Evolutionary conservation across 2,888 invertebrate genomes (phyloP), one percentile per base, ranked within the genome.

Genomic region (Lasius platythorax): DNA sequence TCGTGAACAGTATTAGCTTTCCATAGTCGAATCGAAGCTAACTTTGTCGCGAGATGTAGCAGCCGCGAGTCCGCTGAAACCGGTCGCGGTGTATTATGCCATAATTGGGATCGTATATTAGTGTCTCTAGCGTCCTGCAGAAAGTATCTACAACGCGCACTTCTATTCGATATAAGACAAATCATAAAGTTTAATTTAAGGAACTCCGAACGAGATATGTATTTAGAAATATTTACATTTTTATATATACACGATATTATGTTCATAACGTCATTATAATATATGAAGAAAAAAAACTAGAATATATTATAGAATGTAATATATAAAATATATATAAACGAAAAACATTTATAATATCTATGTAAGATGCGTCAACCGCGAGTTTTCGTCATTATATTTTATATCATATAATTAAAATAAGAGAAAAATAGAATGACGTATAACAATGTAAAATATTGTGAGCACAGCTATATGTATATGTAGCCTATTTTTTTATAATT

Each of bases 41-140:
- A 75, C 64, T 40, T n/a, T 43, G 43, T 46, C 46, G 63, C 33
- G 63, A 81, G 50, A 53, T 50, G 63, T 30, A 64, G 50, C 74
- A 37, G 63, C 50, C 72, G 11, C 28, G 33, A 40, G 50, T 46
- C 23, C 33, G 43, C 66, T 75, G 56, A 66, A 82, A 82, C 82
- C 75, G 64, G 82, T 75, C 75, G 53, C 43, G 58, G 56, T 82
- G 66, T 82, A 82, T 82, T 82, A 75, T 82, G 46, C 75, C 75
- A 75, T 75, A 82, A 82, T 82, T 75, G 82, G 82, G 33, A 28
- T 66, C 56, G 82, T 76, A 75, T 46, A 61, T 76, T 82, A 58
- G 75, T 66, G 56, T 33, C 67, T 67, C 23, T 67, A 56, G 64
- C 46, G 6, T 68, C 37, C 37, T 15, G 43, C 53, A 33, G 28